Evolutionary conservation across 1,140 invertebrate genomes (phyloP).

Genomic region (Laodelphax striatellus): DNA sequence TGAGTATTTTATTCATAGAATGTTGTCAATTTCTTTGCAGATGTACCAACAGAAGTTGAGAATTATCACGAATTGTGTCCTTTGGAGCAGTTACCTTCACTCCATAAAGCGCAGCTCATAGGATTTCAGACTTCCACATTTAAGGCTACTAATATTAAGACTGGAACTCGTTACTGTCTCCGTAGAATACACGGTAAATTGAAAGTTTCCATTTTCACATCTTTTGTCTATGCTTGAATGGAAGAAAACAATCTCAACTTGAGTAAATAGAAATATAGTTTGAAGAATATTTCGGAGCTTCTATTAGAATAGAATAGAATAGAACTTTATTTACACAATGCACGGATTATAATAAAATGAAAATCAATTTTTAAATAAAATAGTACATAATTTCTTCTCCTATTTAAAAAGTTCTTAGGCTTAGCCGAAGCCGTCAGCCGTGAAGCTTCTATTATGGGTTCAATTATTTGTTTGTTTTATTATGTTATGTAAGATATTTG

Average conservation of each 20-base stretch:
- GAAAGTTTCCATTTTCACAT: no score
- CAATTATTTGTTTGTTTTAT: no score
- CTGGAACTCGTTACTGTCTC: conserved; percentile 73
- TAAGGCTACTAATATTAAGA: conserved; percentile 82
- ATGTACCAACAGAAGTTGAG: conserved; percentile 76
- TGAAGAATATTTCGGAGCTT: not conserved
- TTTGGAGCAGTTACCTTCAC: conserved; percentile 50
- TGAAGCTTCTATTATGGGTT: no score
- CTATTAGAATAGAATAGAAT: no score
- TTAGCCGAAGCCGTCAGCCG: no score
- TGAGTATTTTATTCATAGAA: not conserved
- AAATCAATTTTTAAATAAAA: no score
- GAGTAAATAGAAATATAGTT: not conserved
- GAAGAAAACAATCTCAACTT: not conserved
- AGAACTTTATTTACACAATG: no score
- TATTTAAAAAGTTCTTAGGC: no score
- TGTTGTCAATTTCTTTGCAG: conserved; percentile 32
- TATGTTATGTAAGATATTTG: no score
- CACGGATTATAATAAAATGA: no score
- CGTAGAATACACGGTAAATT: conserved; percentile 70
- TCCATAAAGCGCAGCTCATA: conserved; percentile 45
- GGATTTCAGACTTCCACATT: conserved; percentile 78
- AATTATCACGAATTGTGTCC: conserved; percentile 82
- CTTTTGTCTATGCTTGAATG: not conserved
- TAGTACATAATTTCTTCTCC: no score